Conservation (phyloP, 2,113 vertebrate species). For the Columbina picui region DNA sequence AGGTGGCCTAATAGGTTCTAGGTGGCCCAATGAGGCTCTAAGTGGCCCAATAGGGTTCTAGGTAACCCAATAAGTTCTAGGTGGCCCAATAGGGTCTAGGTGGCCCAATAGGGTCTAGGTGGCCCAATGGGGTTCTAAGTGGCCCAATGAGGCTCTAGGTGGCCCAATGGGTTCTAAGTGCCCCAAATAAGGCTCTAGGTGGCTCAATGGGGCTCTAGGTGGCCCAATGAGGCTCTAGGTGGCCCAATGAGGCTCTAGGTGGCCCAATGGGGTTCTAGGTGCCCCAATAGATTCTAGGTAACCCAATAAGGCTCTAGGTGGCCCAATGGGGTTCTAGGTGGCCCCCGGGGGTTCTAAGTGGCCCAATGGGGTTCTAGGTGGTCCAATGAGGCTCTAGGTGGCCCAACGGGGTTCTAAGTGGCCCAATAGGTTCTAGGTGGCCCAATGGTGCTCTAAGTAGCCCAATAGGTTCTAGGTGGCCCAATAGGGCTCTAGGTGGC, state of each 20-base stretch:
- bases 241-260: not conserved
- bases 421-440: too few species aligned
- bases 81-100: not conserved
- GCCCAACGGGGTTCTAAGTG: not conserved
- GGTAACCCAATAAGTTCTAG: too few species aligned
- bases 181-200: too few species aligned
- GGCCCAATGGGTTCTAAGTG: fast-evolving
- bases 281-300: too few species aligned
- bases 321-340: not conserved
- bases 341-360: too few species aligned
- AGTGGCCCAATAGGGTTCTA: too few species aligned
- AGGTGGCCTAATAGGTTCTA: too few species aligned
- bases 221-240: not conserved
- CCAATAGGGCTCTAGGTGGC: too few species aligned
- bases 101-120: not conserved
- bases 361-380: too few species aligned
- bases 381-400: not conserved
- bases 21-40: not conserved
- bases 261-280: too few species aligned
- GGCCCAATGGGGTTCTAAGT: not conserved
- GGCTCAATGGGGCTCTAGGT: not conserved
- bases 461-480: too few species aligned
- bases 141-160: not conserved
- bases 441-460: too few species aligned
- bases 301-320: not conserved